Percentiles rank a stretch among this genome's conserved stretches.
phyloP scores from a whole-genome alignment of 2,113 vertebrate genomes.

The Cacatua alba region DNA sequence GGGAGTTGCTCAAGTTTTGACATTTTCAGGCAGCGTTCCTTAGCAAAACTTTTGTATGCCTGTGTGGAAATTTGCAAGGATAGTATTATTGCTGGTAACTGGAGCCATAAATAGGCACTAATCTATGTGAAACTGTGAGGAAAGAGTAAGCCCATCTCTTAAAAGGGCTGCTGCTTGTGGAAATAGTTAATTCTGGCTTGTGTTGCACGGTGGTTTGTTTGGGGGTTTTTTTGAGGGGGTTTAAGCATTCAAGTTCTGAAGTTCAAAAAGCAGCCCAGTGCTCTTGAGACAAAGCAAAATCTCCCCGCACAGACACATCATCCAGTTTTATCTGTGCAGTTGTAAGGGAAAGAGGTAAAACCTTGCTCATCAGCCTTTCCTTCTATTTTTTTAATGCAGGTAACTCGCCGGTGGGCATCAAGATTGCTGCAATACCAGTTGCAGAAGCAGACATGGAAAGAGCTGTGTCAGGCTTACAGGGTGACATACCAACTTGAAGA shows the following conservation, averaged over 20 bases:
- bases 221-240: neutral
- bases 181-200: neutral
- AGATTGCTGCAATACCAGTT: neutral
- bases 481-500: neutral
- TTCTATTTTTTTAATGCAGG: neutral
- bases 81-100: rapidly evolving
- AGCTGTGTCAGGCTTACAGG: neutral
- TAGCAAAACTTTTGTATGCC: rapidly evolving
- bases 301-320: rapidly evolving
- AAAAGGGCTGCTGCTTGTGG: neutral
- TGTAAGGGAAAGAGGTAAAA: neutral
- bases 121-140: neutral
- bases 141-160: neutral
- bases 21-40: rapidly evolving
- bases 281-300: neutral
- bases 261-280: neutral
- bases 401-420: neutral
- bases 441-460: neutral
- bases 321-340: rapidly evolving
- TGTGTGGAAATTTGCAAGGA: rapidly evolving
- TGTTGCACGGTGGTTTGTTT: neutral
- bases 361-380: neutral
- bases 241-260: neutral
- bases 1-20: neutral
- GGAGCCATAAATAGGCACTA: rapidly evolving